phyloP scores from a whole-genome alignment of 2,113 vertebrate species.

The Pterocles gutturalis region DNA sequence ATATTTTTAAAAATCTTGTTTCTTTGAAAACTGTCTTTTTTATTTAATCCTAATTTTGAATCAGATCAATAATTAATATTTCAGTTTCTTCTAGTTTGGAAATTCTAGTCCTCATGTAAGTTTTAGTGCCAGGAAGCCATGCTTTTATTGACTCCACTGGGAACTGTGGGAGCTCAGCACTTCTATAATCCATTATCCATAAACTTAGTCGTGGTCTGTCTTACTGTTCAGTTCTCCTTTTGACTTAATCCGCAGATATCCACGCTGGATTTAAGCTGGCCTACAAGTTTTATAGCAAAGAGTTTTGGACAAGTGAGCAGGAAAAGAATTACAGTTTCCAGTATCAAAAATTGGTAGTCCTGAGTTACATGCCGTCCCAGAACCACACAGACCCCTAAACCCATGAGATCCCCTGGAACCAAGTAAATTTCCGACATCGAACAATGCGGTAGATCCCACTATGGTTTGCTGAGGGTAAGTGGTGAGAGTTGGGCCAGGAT shows the following conservation, averaged over 20 bases:
- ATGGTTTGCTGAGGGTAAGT: conserved; percentile 60
- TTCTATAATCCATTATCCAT: conserved; percentile 54
- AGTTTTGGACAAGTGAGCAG: background rate
- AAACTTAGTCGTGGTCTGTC: conserved; percentile 25
- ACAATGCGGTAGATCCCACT: background rate
- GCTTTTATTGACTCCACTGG: background rate
- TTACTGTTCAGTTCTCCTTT: background rate
- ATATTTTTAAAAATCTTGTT: background rate
- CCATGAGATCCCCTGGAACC: background rate
- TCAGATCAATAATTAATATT: background rate
- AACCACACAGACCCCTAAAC: background rate
- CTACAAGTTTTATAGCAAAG: conserved; percentile 31
- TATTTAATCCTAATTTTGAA: background rate
- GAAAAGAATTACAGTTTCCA: background rate
- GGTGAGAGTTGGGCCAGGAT: conserved; percentile 50
- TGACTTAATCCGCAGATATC: background rate
- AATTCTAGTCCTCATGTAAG: background rate
- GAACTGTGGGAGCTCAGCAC: conserved; percentile 27
- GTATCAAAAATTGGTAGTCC: background rate
- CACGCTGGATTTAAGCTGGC: background rate
- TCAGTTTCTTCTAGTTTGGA: background rate
- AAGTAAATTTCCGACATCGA: background rate
- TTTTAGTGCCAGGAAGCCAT: conserved; percentile 1
- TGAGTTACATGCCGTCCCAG: background rate
- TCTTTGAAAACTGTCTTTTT: background rate